phyloP scores from a whole-genome alignment of 2,888 invertebrate species.

The Acrocyrtus sp. region DNA sequence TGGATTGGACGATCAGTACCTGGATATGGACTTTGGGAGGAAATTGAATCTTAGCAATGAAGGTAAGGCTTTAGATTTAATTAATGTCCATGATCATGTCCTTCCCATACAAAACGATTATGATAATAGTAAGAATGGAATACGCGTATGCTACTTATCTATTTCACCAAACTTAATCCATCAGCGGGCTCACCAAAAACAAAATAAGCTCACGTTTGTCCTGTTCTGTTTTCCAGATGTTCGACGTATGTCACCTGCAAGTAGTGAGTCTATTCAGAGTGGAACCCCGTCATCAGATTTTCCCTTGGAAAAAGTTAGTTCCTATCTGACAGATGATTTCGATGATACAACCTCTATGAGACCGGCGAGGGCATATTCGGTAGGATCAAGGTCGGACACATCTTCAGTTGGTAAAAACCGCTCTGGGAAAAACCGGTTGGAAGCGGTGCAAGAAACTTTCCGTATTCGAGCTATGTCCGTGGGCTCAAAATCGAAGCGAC shows the following conservation, averaged over 20 bases:
- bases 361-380: slow-evolving; percentile 84
- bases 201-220: too few species aligned
- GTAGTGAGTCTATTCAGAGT: slow-evolving; percentile 79
- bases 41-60: slow-evolving; percentile 62
- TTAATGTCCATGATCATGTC: too few species aligned
- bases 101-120: not conserved
- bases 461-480: slow-evolving; percentile 82
- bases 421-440: slow-evolving; percentile 57
- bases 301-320: slow-evolving; percentile 82
- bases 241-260: slow-evolving; percentile 71
- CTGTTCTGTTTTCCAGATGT: slow-evolving; percentile 52
- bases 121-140: not conserved
- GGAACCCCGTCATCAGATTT: slow-evolving; percentile 87
- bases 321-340: slow-evolving; percentile 75
- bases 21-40: slow-evolving; percentile 62
- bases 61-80: too few species aligned
- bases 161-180: too few species aligned
- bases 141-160: too few species aligned
- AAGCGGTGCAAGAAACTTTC: slow-evolving; percentile 62
- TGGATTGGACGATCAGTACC: slow-evolving; percentile 59
- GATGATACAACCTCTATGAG: slow-evolving; percentile 69
- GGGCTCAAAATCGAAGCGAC: slow-evolving; percentile 67
- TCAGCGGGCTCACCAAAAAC: too few species aligned
- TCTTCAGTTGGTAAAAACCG: slow-evolving; percentile 54
- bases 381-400: slow-evolving; percentile 80